Conservation (phyloP, 2,113 vertebrate species). For the Cryptoleucopteryx plumbea region DNA sequence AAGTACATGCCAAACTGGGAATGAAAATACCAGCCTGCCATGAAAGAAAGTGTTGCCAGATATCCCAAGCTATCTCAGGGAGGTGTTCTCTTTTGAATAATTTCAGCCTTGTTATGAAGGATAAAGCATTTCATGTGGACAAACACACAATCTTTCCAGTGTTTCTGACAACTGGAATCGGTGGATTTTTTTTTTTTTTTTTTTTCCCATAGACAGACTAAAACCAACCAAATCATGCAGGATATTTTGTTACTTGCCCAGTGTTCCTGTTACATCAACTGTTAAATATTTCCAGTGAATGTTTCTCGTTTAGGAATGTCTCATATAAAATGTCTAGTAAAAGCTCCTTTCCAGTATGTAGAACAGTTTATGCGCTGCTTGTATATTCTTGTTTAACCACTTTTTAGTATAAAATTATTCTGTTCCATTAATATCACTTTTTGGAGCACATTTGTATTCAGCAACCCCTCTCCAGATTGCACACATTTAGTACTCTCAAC, state of each 20-base stretch:
- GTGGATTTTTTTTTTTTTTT: neutral
- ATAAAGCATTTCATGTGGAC: neutral
- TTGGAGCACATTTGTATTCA: neutral
- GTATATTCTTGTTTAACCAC: neutral
- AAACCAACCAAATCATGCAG: neutral
- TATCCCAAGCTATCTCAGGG: neutral
- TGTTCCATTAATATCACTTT: neutral
- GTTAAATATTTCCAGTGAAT: neutral
- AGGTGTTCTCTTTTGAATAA: neutral
- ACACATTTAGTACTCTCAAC: rapidly evolving
- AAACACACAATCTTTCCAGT: neutral
- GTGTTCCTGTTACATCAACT: neutral
- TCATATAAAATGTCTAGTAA: neutral
- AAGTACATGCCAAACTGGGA: neutral
- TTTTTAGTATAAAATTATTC: neutral
- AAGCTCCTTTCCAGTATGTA: neutral
- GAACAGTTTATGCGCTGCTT: neutral
- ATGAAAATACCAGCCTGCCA: neutral
- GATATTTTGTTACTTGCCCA: neutral
- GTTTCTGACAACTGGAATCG: neutral
- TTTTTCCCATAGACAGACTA: neutral
- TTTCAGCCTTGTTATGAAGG: neutral
- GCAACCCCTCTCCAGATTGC: neutral
- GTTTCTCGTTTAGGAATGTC: neutral
- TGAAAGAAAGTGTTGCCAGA: neutral